A percentile compares a stretch with the other conserved stretches of the same genome.
These are phyloP conservation scores for Rhinichthys osculus DNA, from an alignment of 2,797 vertebrate genomes.

Conservation along the genomic window DNA sequence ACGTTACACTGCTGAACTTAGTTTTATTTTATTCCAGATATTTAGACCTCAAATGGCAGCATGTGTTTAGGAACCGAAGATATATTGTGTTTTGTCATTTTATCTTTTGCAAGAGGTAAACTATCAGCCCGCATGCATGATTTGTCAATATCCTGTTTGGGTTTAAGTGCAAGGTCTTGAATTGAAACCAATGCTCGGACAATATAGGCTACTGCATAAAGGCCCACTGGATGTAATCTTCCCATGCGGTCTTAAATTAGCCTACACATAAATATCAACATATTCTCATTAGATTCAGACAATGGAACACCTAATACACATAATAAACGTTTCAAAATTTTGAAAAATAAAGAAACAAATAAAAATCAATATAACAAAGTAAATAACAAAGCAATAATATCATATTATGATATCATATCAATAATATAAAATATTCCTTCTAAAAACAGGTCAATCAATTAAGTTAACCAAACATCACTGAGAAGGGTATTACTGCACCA, in stretches of 20 bases:
- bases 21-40: background rate
- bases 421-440: background rate
- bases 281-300: background rate
- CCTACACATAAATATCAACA: background rate
- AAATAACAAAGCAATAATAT: background rate
- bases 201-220: background rate
- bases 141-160: background rate
- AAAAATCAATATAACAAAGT: background rate
- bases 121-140: background rate
- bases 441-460: background rate
- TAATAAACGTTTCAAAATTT: background rate
- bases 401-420: background rate
- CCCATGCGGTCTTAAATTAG: background rate
- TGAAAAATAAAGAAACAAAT: background rate
- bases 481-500: background rate
- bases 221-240: background rate
- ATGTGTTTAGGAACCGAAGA: background rate
- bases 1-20: background rate
- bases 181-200: background rate
- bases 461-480: background rate
- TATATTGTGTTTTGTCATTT: background rate
- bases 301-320: background rate
- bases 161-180: background rate
- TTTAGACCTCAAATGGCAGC: background rate
- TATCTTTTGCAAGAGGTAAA: background rate